Evolutionary conservation across 2,113 vertebrate genomes (phyloP).

Genomic region (Otocyon megalotis): DNA sequence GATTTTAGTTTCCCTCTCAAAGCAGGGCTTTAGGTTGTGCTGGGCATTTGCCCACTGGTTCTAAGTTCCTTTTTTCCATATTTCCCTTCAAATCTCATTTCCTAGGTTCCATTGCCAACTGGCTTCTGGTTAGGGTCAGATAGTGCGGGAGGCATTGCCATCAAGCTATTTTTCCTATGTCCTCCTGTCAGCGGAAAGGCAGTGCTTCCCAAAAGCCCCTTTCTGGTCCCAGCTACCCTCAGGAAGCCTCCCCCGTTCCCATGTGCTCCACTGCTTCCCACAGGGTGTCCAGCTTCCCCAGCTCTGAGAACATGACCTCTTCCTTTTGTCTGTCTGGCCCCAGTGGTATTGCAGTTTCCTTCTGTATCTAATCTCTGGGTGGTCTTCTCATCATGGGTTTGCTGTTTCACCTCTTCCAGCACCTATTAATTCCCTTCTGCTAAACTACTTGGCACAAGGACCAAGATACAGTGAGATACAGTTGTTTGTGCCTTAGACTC

Average conservation of each 20-base stretch:
- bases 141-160: not conserved
- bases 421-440: rapidly evolving
- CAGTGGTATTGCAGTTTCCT: rapidly evolving
- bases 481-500: not conserved
- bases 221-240: not conserved
- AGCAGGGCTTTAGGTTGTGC: not conserved
- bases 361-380: not conserved
- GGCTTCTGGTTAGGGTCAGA: not conserved
- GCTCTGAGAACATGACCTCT: rapidly evolving
- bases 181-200: no score
- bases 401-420: not conserved
- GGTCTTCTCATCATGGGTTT: not conserved
- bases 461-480: not conserved
- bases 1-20: not conserved
- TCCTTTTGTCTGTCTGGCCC: not conserved
- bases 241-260: rapidly evolving
- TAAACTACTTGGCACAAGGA: not conserved
- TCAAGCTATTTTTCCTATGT: rapidly evolving
- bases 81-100: not conserved
- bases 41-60: not conserved
- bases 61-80: not conserved
- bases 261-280: rapidly evolving
- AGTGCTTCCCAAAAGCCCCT: rapidly evolving
- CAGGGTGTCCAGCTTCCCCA: rapidly evolving
- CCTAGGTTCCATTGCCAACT: not conserved